Base-by-base conservation (phyloP, 2,113 vertebrate species). In the Helogale parvula region DNA sequence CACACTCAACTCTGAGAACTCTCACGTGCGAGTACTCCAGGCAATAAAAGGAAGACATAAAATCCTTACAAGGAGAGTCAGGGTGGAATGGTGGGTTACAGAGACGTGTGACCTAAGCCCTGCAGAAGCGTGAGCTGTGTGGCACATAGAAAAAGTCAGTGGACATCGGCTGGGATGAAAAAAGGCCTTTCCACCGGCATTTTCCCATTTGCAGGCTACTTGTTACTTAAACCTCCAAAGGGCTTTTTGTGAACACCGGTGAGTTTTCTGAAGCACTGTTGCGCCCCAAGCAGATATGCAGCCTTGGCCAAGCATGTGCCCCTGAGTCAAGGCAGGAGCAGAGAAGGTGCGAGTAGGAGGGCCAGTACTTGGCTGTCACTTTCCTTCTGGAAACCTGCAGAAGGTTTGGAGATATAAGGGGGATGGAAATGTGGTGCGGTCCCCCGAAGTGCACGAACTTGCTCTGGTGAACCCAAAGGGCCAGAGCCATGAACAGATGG, bases 301-400 rank as follows among this genome's bases (percentile, higher is more conserved):
- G 52, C 2, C 2, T 14, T n/a, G 1, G 19, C 41, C 38, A 41
- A 7, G 27, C 17, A 1, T 15, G 1, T 29, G 21, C 4, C 3
- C 69, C 54, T 15, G 10, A 7, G 45, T 11, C 14, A 35, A 66
- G 27, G 23, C 7, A 27, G 63, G 23, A 29, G 15, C 50, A 29
- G 19, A 54, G 60, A 10, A 12, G 65, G 45, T 3, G 6, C 9
- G 7, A 14, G 23, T 29, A 29, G 3, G 25, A 17, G 7, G n/a
- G 33, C 27, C 5, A 12, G 31, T 19, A 23, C 10, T 31, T 63
- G 38, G 23, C 66, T 31, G 25, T 0, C 9, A 10, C 21, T 23
- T 71, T 85, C 85, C 66, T 69, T 85, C 66, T 74, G 41, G 74
- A 50, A 66, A 21, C 35, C 29, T 45, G 17, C 15, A 65, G 35